These are phyloP conservation scores for Metaphire vulgaris DNA, from an alignment of 1,140 invertebrate species.

Conservation along the genomic window DNA sequence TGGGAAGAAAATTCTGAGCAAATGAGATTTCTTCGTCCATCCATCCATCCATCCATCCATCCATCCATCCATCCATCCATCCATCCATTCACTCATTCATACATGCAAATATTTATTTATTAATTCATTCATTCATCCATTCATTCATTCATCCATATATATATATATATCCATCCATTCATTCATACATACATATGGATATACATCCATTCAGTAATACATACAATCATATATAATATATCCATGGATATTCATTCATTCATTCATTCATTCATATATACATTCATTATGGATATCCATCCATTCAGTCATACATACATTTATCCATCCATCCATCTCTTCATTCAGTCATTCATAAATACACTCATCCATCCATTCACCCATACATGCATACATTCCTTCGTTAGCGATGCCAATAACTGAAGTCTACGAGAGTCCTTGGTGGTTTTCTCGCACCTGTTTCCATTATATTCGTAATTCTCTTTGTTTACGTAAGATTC, in stretches of 20 bases:
- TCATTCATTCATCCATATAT: neutral
- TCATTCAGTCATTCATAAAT: neutral
- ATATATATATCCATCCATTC: neutral
- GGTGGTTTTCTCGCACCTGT: neutral
- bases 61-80: neutral
- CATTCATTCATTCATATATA: neutral
- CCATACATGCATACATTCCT: neutral
- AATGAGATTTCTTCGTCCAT: neutral
- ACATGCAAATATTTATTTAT: neutral
- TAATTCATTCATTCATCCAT: neutral
- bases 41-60: neutral
- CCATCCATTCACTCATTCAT: slow-evolving; percentile 1
- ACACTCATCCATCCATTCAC: neutral
- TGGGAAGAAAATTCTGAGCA: neutral
- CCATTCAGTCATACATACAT: neutral
- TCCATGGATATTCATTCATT: neutral
- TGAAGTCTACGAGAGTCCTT: neutral
- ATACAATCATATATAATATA: neutral
- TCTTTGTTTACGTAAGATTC: neutral
- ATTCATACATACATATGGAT: neutral
- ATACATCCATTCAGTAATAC: too few relatives aligned
- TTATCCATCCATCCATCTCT: too few relatives aligned
- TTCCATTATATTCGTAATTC: neutral
- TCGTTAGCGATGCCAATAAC: too few relatives aligned
- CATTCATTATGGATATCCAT: neutral